Conservation (phyloP, 1,140 invertebrate species). For the Cydia pomonella region DNA sequence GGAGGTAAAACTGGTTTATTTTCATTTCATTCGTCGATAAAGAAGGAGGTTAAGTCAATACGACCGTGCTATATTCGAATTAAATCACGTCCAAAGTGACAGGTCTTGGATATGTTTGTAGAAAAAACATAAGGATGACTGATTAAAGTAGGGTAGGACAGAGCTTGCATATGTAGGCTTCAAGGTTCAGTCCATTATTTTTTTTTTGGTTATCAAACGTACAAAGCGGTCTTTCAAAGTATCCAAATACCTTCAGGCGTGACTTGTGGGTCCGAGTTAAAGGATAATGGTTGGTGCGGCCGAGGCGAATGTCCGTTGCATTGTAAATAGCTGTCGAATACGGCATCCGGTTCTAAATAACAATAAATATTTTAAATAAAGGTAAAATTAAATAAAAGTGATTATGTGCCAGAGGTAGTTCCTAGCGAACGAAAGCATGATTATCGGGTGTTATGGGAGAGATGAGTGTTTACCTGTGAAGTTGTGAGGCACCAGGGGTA, state of each 20-base stretch:
- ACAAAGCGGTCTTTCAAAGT: neutral
- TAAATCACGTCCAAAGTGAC: neutral
- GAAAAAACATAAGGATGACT: neutral
- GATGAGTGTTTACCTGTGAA: constrained; percentile 85
- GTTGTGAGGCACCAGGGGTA: constrained; percentile 87
- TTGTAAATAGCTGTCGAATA: constrained; percentile 87
- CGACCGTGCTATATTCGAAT: neutral
- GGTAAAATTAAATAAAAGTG: constrained; percentile 16
- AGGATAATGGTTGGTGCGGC: constrained; percentile 62
- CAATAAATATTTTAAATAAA: constrained; percentile 50
- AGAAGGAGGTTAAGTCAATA: constrained; percentile 21
- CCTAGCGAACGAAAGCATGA: neutral
- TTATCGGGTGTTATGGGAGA: neutral
- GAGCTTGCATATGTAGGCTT: neutral
- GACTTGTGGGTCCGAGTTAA: constrained; percentile 60
- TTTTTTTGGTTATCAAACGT: neutral
- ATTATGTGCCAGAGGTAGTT: neutral
- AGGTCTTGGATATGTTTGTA: constrained; percentile 1
- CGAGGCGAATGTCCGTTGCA: constrained; percentile 63
- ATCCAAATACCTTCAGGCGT: constrained; percentile 63
- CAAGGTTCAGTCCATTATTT: neutral
- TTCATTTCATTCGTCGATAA: constrained; percentile 26
- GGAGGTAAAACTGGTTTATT: constrained; percentile 16
- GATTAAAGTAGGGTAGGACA: neutral
- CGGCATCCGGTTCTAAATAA: constrained; percentile 85